Conservation (phyloP, 2,888 invertebrate species). For the Phyllotreta striolata region DNA sequence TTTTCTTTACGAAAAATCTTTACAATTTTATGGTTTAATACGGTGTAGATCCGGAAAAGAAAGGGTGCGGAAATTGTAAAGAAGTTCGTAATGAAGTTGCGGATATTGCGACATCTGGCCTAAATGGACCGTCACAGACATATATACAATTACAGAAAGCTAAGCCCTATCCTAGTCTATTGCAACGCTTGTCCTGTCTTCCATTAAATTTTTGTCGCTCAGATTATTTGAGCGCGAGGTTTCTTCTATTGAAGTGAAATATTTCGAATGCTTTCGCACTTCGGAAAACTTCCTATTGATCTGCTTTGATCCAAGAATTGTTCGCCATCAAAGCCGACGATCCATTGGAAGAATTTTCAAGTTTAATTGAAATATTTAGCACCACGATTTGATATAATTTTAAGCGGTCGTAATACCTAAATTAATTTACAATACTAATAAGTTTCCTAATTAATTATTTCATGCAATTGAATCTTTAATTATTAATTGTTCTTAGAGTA, state of each 20-base stretch:
- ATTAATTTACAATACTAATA: too few relatives aligned
- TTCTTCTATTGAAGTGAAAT: slow-evolving; percentile 28
- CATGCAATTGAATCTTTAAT: not conserved
- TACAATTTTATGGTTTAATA: slow-evolving; percentile 26
- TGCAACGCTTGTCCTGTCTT: slow-evolving; percentile 37
- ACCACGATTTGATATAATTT: too few relatives aligned
- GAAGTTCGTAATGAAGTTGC: slow-evolving; percentile 49
- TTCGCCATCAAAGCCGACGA: not conserved
- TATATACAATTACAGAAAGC: slow-evolving; percentile 45
- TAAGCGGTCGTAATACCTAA: too few relatives aligned
- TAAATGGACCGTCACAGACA: slow-evolving; percentile 49
- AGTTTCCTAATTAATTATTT: too few relatives aligned
- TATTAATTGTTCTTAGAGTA: not conserved
- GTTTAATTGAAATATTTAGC: not conserved
- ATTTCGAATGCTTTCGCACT: slow-evolving; percentile 10
- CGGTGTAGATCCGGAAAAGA: slow-evolving; percentile 17
- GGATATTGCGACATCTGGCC: slow-evolving; percentile 50
- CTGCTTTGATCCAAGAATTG: slow-evolving; percentile 3
- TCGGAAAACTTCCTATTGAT: slow-evolving; percentile 13
- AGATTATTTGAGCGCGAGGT: slow-evolving; percentile 33
- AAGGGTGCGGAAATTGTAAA: slow-evolving; percentile 45
- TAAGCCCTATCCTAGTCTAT: slow-evolving; percentile 31
- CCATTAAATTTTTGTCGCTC: slow-evolving; percentile 38
- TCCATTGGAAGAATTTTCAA: not conserved
- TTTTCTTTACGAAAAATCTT: slow-evolving; percentile 10